A percentile compares a stretch with the other conserved stretches of the same genome.
phyloP scores from a whole-genome alignment of 2,888 invertebrate genomes.

The Hesperia comma region DNA sequence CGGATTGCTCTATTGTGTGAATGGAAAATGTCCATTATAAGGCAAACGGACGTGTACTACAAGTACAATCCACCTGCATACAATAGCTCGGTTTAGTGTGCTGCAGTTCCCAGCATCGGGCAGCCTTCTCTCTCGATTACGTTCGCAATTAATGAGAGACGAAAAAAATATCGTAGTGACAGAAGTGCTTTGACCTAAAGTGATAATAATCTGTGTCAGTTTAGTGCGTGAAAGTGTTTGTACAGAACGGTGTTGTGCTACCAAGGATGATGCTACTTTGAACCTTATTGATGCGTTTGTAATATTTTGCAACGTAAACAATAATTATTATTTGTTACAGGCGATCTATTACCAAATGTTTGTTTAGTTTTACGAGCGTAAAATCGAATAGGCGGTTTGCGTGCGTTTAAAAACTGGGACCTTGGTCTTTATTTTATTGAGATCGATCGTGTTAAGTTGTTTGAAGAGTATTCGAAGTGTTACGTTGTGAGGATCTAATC shows the following conservation, averaged over 20 bases:
- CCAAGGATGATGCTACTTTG: constrained; percentile 1
- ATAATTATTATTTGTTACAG: constrained; percentile 19
- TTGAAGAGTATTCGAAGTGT: constrained; percentile 48
- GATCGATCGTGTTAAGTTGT: constrained; percentile 36
- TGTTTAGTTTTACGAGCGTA: constrained; percentile 10
- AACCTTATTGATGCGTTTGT: not conserved
- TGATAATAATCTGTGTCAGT: constrained; percentile 20
- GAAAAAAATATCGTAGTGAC: constrained; percentile 19
- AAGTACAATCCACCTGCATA: constrained; percentile 78
- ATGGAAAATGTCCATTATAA: constrained; percentile 79
- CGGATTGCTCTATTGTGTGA: constrained; percentile 74
- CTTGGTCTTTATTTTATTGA: constrained; percentile 59
- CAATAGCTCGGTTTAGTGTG: constrained; percentile 78
- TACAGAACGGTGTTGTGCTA: constrained; percentile 5
- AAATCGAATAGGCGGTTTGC: constrained; percentile 29
- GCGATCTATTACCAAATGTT: constrained; percentile 11
- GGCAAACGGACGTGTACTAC: constrained; percentile 70
- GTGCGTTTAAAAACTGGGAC: constrained; percentile 41
- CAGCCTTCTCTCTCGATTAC: constrained; percentile 65
- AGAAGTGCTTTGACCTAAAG: constrained; percentile 17
- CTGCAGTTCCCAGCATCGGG: constrained; percentile 78
- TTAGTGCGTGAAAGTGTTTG: not conserved
- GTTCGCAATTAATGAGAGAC: constrained; percentile 35
- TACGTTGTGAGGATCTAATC: constrained; percentile 49
- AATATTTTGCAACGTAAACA: constrained; percentile 17